Evolutionary conservation across 2,797 vertebrate species (phyloP).

Genomic region (Etheostoma perlongum): DNA sequence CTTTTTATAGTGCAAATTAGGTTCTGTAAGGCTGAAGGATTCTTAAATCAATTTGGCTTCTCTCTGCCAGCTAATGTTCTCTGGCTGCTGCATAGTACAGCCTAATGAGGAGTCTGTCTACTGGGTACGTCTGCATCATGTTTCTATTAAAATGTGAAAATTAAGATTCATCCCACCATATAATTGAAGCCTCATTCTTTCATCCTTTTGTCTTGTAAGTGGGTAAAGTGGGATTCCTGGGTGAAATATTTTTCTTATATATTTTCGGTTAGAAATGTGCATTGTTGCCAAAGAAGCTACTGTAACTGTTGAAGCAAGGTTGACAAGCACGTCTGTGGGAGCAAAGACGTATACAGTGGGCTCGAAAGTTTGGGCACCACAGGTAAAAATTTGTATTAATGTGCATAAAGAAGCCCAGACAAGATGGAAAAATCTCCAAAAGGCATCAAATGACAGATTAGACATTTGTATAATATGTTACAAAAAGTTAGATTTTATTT

Average conservation of each 20-base stretch:
- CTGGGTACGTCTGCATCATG: constrained; percentile 62
- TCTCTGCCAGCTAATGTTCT: constrained; percentile 72
- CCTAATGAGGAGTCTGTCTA: constrained; percentile 76
- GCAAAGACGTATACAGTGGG: not conserved
- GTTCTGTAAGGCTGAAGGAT: constrained; percentile 68
- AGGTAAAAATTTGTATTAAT: too few species aligned
- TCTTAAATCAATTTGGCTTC: constrained; percentile 80
- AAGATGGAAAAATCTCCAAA: too few species aligned
- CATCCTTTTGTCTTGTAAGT: constrained; percentile 36
- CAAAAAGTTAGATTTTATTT: too few species aligned
- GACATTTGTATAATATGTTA: too few species aligned
- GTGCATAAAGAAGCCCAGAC: too few species aligned
- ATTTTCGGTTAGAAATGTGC: constrained; percentile 29
- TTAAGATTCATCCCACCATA: constrained; percentile 70
- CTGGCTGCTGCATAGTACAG: constrained; percentile 61
- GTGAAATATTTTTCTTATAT: constrained; percentile 41
- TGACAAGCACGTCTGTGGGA: constrained; percentile 35
- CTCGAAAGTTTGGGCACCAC: too few species aligned
- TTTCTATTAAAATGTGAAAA: constrained; percentile 73
- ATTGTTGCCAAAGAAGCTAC: constrained; percentile 10
- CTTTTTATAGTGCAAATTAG: constrained; percentile 84
- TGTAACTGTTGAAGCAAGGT: constrained; percentile 36
- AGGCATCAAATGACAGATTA: too few species aligned
- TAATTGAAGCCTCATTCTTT: constrained; percentile 59
- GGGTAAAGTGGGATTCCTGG: constrained; percentile 31